Evolutionary conservation across 2,888 invertebrate genomes (phyloP), one percentile per base, ranked within the genome.

Genomic region (Sympetrum striolatum): DNA sequence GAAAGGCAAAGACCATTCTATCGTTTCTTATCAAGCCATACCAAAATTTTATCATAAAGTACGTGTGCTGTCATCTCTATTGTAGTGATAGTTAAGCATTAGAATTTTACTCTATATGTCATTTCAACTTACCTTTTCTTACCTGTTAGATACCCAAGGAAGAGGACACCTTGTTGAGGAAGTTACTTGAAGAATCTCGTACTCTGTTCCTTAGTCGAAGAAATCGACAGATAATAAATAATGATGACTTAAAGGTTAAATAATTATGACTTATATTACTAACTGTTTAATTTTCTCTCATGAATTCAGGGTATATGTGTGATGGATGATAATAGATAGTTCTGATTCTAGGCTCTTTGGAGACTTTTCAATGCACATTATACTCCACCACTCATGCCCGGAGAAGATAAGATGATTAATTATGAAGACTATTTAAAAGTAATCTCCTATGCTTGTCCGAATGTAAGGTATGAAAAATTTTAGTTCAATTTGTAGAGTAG

Each of bases 351-450:
- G 94, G 96, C 96, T 80, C 94, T 99, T 0, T 98, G 98, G 98
- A 95, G 96, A 81, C 94, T 98, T 90, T 94, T 99, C 91, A 98
- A 98, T 93, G 96, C 97, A 92, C 96, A 97, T 90, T 97, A 97
- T 92, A 97, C 97, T 31, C 96, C 96, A 91, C 96, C 96, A 64
- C 95, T 96, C 82, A 86, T 86, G 22, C 94, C 95, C 3, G 96
- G 96, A 91, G 97, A 98, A 91, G 98, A 98, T 92, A 96, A 98
- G 92, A 95, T 97, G 91, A 97, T 98, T 91, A 97, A 96, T 93
- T 98, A 98, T 93, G 95, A 96, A 91, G 98, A 98, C 93, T 98
- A 97, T 93, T 96, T 96, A 92, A 97, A 96, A 94, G 97, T 98
- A 14, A 95, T 96, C 37, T 95, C 96, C 91, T 94, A 97, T 91